Conservation (phyloP, 2,888 invertebrate species). For the Coenonympha glycerion region DNA sequence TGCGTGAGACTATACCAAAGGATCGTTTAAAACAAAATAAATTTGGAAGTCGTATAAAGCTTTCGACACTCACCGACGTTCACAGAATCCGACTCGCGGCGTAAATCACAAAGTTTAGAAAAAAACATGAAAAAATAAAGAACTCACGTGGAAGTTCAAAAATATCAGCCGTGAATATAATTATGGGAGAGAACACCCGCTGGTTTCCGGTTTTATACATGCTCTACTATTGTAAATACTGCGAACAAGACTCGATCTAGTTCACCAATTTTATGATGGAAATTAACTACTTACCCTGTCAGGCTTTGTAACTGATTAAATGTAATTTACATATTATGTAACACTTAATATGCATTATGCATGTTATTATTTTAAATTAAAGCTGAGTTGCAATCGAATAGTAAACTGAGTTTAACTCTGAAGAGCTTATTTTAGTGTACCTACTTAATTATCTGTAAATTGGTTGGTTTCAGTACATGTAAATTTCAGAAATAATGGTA, state of each 20-base stretch:
- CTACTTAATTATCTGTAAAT: too few relatives aligned
- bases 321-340: too few relatives aligned
- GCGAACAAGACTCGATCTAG: slow-evolving; percentile 27
- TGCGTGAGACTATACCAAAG: slow-evolving; percentile 42
- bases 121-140: slow-evolving; percentile 62
- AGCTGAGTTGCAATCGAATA: too few relatives aligned
- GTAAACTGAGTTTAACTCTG: too few relatives aligned
- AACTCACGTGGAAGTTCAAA: slow-evolving; percentile 72
- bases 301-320: too few relatives aligned
- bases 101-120: slow-evolving; percentile 72
- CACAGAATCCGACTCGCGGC: slow-evolving; percentile 57
- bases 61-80: slow-evolving; percentile 65
- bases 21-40: slow-evolving; percentile 66
- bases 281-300: too few relatives aligned
- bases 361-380: too few relatives aligned
- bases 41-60: slow-evolving; percentile 61
- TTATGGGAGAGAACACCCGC: slow-evolving; percentile 70
- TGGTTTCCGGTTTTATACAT: slow-evolving; percentile 59
- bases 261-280: neutral
- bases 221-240: slow-evolving; percentile 46
- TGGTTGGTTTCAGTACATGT: too few relatives aligned
- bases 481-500: slow-evolving; percentile 16
- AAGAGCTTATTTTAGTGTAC: too few relatives aligned
- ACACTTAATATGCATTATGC: too few relatives aligned
- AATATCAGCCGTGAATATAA: slow-evolving; percentile 74